Evolutionary conservation across 2,113 vertebrate species (phyloP), one percentile per base, ranked within the genome.

Genomic region (Lepus timidus): DNA sequence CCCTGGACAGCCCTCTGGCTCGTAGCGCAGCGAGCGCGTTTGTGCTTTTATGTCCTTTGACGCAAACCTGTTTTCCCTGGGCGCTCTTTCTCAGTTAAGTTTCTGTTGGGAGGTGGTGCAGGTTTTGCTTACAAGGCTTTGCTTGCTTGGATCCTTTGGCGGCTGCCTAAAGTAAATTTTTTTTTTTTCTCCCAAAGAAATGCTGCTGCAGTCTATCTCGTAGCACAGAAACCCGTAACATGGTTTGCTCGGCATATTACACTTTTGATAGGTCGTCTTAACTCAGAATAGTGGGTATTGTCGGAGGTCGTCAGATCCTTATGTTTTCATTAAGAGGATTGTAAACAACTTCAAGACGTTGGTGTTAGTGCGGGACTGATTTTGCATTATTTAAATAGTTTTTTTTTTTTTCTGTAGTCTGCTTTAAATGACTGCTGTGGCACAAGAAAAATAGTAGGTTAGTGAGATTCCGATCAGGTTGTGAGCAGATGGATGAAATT

Each of bases 321-420:
- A n/a, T 11, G 31, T 95, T 95, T 95, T 82, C 27, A 61, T 64
- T 91, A 51, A n/a, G 58, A 79, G 49, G 71, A 65, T 33, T 79
- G 27, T 83, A 84, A 90, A 81, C 68, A 87, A 8, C 22, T 74
- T 71, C 49, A 87, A 52, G 44, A 87, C 74, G 85, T 82, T 78
- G 52, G 36, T 61, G 12, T 80, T 49, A 11, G 3, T 70, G 17
- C 11, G 1, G 49, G 19, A 68, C 70, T 90, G 71, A 49, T 81
- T 85, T 95, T 13, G 19, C 85, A 29, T 75, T 62, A 65, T 75
- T 91, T 14, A 29, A 52, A 93, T 95, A 31, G 78, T 2, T 58
- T 65, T 65, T 81, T 88, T 83, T n/a, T 19, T 44, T 44, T 44
- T 44, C 44, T 44, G 44, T 71, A 51, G 27, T 70, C 73, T 55